Evolutionary conservation across 2,113 vertebrate species (phyloP), one percentile per base, ranked within the genome.

Genomic region (Megaceryle maxima): DNA sequence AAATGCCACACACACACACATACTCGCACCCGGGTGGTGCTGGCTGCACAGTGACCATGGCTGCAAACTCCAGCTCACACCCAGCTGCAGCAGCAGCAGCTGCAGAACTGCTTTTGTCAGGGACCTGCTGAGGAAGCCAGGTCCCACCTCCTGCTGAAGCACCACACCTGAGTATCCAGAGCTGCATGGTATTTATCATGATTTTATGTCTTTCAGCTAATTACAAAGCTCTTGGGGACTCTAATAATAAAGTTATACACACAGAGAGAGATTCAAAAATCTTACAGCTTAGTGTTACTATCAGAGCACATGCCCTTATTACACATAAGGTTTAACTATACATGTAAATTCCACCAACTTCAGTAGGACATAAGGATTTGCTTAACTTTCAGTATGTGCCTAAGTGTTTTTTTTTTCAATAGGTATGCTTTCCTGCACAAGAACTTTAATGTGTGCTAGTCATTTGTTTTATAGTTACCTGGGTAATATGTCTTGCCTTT

Each of bases 1-100:
- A 67, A 60, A 55, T 1, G 17, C 13, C 28, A 5, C 33, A 26
- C 43, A 46, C 44, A 46, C 39, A 4, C 1, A 1, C 0, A 0
- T 17, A 35, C 29, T 33, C 37, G 14, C 19, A 3, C 0, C 24
- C 0, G 5, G 44, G 55, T 22, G 33, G 12, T 31, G 37, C 67
- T 39, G 67, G 31, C 39, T 21, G 68, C 26, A 11, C 48, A 21
- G 69, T 9, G 9, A 9, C 24, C 6, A 17, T 8, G 63, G 39
- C 31, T 51, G 57, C 82, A 33, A n/a, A 26, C 9, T 25, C 19
- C 75, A 35, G 66, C 48, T 37, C 1, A 0, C 26, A 8, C 4
- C 37, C 62, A 10, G 53, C 82, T 31, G 60, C 77, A 25, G 88
- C 59, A 66, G 81, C 46, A 44, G 6, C 66, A 55, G 64, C 83